phyloP scores from a whole-genome alignment of 2,888 invertebrate species.

The Drosophila dives region DNA sequence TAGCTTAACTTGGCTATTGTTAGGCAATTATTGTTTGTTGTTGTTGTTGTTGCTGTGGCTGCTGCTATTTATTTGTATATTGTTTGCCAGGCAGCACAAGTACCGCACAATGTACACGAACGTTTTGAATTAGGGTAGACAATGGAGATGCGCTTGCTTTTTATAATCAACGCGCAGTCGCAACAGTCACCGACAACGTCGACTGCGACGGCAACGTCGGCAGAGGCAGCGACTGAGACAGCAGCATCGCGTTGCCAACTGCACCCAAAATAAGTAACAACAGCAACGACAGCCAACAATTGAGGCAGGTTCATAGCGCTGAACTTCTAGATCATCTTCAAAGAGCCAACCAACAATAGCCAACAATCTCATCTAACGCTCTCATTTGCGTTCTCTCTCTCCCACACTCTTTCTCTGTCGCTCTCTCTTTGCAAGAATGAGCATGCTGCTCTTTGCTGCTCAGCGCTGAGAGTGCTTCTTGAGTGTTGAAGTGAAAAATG shows the following conservation, averaged over 20 bases:
- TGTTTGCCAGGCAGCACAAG: constrained; percentile 51
- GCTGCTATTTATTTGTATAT: constrained; percentile 3
- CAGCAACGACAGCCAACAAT: constrained; percentile 43
- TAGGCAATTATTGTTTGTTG: constrained; percentile 30
- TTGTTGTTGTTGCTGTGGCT: neutral
- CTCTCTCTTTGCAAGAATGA: constrained; percentile 29
- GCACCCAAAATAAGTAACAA: constrained; percentile 64
- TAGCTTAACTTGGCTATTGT: constrained; percentile 25
- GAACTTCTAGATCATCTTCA: constrained; percentile 81
- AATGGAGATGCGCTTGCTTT: constrained; percentile 80
- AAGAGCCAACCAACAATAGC: constrained; percentile 24
- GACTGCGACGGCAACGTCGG: constrained; percentile 23
- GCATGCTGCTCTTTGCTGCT: constrained; percentile 51
- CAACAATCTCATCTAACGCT: constrained; percentile 28
- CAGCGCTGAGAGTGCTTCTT: constrained; percentile 43
- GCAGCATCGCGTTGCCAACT: constrained; percentile 65
- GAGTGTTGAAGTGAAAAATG: constrained; percentile 67
- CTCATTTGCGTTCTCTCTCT: constrained; percentile 10
- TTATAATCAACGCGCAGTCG: constrained; percentile 76
- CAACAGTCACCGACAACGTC: constrained; percentile 28
- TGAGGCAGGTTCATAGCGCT: constrained; percentile 72
- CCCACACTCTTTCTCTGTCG: constrained; percentile 6
- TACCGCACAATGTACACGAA: constrained; percentile 80
- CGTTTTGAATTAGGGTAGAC: constrained; percentile 81
- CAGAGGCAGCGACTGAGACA: constrained; percentile 19